Evolutionary conservation across 2,113 vertebrate species (phyloP).

Genomic region (Dendrocopos noguchii): DNA sequence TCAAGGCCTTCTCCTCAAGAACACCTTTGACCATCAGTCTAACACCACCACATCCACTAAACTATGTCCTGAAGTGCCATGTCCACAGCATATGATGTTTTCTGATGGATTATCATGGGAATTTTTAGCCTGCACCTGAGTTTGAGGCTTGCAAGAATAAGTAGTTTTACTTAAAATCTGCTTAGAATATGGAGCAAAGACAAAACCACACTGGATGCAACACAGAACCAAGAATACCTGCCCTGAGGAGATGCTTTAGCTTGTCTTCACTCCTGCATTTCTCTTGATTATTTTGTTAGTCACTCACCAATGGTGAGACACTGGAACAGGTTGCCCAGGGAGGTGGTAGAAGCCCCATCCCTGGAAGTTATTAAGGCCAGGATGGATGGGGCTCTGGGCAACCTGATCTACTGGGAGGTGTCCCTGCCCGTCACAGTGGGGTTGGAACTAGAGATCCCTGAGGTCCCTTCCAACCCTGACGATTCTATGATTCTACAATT

Average conservation of each 20-base stretch:
- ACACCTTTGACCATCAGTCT: too few relatives aligned
- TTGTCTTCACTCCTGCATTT: neutral
- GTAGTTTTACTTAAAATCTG: neutral
- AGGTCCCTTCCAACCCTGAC: too few relatives aligned
- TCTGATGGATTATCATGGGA: neutral
- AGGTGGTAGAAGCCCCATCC: too few relatives aligned
- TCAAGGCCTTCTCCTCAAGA: too few relatives aligned
- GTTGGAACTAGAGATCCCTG: too few relatives aligned
- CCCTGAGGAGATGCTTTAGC: neutral
- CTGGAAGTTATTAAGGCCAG: too few relatives aligned
- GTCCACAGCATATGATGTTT: rapidly evolving
- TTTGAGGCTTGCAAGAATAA: neutral
- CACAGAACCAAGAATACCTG: neutral
- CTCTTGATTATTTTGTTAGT: neutral
- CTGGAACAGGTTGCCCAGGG: too few relatives aligned
- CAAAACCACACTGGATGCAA: neutral
- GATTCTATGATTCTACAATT: neutral
- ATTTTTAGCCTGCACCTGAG: neutral
- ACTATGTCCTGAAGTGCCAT: too few relatives aligned
- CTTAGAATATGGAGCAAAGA: neutral
- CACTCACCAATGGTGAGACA: neutral
- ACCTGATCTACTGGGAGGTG: too few relatives aligned
- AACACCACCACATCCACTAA: too few relatives aligned
- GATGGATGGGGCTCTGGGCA: too few relatives aligned
- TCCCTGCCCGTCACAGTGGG: too few relatives aligned